Conservation (phyloP, 1,140 invertebrate species). For the Bombus vancouverensis region DNA sequence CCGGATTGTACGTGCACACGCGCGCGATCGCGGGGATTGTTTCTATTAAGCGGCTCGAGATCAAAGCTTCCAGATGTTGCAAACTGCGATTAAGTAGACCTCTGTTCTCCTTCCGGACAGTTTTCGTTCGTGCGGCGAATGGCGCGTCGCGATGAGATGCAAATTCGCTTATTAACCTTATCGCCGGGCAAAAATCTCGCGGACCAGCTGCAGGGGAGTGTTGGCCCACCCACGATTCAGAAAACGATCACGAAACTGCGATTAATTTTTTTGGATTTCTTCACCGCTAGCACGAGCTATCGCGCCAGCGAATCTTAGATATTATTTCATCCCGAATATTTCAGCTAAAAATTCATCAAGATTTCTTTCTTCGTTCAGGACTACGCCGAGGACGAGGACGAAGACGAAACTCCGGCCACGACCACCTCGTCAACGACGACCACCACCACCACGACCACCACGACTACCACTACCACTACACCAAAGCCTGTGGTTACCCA, state of each 20-base stretch:
- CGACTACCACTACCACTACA: slow-evolving; percentile 61
- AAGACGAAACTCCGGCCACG: slow-evolving; percentile 58
- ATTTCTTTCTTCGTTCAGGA: slow-evolving; percentile 64
- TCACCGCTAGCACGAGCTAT: background rate
- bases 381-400: slow-evolving; percentile 73
- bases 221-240: slow-evolving; percentile 32
- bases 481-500: slow-evolving; percentile 53
- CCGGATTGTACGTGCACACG: background rate
- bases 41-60: slow-evolving; percentile 65
- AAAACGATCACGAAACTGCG: background rate
- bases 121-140: slow-evolving; percentile 4
- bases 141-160: slow-evolving; percentile 48
- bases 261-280: background rate
- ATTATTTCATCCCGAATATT: background rate
- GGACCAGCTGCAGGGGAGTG: slow-evolving; percentile 6
- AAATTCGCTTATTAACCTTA: slow-evolving; percentile 61
- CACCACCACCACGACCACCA: slow-evolving; percentile 46
- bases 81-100: slow-evolving; percentile 59
- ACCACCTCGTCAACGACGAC: slow-evolving; percentile 37
- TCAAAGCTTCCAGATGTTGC: slow-evolving; percentile 68
- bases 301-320: background rate
- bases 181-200: slow-evolving; percentile 52
- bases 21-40: slow-evolving; percentile 51
- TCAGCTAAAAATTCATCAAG: background rate
- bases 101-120: slow-evolving; percentile 45